Base-by-base conservation (phyloP, 1,140 invertebrate genomes). In the Lethrus apterus region DNA sequence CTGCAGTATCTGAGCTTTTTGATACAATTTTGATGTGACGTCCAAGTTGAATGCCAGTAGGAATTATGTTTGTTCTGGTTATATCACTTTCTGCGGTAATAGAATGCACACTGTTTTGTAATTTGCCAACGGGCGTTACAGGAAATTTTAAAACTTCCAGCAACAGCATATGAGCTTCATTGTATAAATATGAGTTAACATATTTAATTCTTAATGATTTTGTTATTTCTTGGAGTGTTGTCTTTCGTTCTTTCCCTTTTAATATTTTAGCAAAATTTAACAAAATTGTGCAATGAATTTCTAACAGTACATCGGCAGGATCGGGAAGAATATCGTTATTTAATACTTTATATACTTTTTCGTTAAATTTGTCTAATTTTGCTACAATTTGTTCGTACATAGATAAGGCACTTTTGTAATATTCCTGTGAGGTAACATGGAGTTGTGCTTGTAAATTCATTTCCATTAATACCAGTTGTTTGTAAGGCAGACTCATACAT, bases 111-210 rank as follows among this genome's bases (percentile, higher is more conserved):
- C n/a, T 14, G 10, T n/a, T 18, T 20, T 18, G 17, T 1, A 13
- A 3, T 10, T 44, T 19, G 4, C 20, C 4, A 33, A 3, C 3
- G 32, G 32, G 14, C 30, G 19, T 18, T 26, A 15, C 9, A 4
- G 24, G 13, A 30, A 26, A 30, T 23, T 43, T 31, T 18, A 43
- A 43, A n/a, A 13, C 15, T 38, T 38, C 19, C n/a, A 21, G 24
- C 18, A n/a, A n/a, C n/a, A 38, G n/a, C n/a, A n/a, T n/a, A n/a
- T n/a, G 18, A 23, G 21, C 26, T 46, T 46, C 44, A 19, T 33
- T 36, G 23, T 29, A 46, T 26, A 46, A 38, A 15, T 46, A 46
- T 29, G 31, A 4, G 17, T 46, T 46, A 8, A n/a, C 13, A 26
- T 38, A 46, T n/a, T 4, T 36, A 19, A 10, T 46, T 4, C 18